Percentiles rank a stretch among this genome's conserved stretches.
phyloP scores from a whole-genome alignment of 1,140 invertebrate genomes.

The Drosophila gunungcola region DNA sequence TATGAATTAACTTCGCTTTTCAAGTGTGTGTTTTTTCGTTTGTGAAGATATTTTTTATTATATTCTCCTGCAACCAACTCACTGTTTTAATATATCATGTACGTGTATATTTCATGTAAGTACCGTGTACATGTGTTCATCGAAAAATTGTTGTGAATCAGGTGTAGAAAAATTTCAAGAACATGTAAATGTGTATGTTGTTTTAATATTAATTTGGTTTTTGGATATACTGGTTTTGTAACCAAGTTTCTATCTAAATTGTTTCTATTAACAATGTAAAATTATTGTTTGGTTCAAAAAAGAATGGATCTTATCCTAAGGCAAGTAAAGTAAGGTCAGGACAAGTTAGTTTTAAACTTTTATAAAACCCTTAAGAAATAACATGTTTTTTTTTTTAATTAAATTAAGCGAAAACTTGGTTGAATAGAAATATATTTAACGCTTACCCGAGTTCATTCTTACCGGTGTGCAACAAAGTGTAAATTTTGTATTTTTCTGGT shows the following conservation, averaged over 20 bases:
- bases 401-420: no score
- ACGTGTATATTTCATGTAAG: constrained; percentile 22
- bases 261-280: no score
- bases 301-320: no score
- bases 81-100: constrained; percentile 6
- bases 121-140: constrained; percentile 28
- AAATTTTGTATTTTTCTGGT: no score
- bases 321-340: no score
- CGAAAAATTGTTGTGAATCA: constrained; percentile 23
- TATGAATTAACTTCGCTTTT: constrained; percentile 11
- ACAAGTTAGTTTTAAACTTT: no score
- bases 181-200: neutral
- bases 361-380: no score
- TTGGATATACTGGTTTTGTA: neutral
- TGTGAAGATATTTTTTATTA: constrained; percentile 9
- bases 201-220: neutral
- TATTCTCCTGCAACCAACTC: constrained; percentile 5
- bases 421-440: no score
- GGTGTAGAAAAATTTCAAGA: constrained; percentile 12
- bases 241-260: no score
- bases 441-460: no score
- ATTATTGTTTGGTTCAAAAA: no score
- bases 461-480: neutral
- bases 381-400: no score
- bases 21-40: constrained; percentile 5